Evolutionary conservation across 1,140 invertebrate species (phyloP), one percentile per base, ranked within the genome.

Genomic region (Zophobas atratus): DNA sequence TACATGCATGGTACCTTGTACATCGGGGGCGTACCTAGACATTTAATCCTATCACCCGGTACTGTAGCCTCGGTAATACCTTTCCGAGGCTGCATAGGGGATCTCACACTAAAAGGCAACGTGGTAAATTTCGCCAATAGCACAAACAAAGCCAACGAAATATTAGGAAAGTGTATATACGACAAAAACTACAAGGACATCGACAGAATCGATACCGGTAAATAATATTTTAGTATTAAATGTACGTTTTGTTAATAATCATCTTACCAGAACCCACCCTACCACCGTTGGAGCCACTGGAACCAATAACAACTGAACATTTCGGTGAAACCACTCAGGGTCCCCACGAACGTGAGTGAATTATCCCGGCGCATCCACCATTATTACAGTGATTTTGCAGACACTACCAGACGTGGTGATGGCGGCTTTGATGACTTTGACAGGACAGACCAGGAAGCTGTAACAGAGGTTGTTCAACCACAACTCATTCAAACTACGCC

Each of bases 31-130:
- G 86, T 96, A 1, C 94, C 96, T 0, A 86, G 88, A 0, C 87
- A 86, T 6, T 91, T 91, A 63, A 86, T 87, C 6, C 77, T 85
- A 1, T 81, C 82, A 6, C 81, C 82, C 33, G 84, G 84, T 4
- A 86, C 81, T 2, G 76, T 88, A 0, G 86, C 85, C 1, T 86
- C 86, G 1, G 87, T 86, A 5, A 80, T 83, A 46, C 87, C 91
- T 0, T 96, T 97, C 83, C 87, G 90, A 35, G 97, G 97, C 0
- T 98, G 96, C 84, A 92, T 98, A 53, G 94, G 94, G 6, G 96
- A 98, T 84, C 92, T 94, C 0, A 96, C 95, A 0, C 85, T 97
- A 1, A 97, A 97, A 83, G 93, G 93, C 33, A 88, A 88, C 33
- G 91, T 96, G 53, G 89, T 96, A 35, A 96, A 97, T 84, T 95